These are phyloP conservation scores for Carollia perspicillata DNA, from an alignment of 2,113 vertebrate species.

Conservation along the genomic window DNA sequence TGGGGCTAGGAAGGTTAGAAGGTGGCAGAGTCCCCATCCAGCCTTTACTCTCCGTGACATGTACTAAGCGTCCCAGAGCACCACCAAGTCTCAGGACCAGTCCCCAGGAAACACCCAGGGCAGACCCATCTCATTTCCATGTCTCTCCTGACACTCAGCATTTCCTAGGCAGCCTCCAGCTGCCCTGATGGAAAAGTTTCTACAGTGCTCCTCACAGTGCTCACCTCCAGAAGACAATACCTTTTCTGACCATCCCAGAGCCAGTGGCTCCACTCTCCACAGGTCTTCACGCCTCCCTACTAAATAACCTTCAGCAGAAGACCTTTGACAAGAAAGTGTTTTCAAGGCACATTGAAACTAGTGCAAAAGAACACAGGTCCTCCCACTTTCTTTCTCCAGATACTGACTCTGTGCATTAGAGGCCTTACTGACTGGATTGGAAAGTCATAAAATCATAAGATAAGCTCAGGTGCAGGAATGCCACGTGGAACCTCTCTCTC, in stretches of 20 bases:
- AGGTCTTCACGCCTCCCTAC: neutral
- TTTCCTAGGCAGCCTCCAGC: neutral
- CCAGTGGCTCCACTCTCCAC: neutral
- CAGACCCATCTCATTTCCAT: neutral
- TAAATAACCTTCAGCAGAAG: neutral
- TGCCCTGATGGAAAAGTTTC: neutral
- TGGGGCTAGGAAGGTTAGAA: neutral
- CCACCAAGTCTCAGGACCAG: neutral
- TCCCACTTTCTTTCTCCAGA: neutral
- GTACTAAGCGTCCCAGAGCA: neutral
- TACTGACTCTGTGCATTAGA: neutral
- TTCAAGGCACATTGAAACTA: neutral
- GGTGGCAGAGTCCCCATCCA: neutral
- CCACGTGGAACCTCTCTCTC: neutral
- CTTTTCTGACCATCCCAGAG: neutral
- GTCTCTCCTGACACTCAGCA: neutral
- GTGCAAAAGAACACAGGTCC: neutral
- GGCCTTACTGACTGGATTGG: neutral
- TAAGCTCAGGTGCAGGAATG: neutral
- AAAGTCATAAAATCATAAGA: neutral
- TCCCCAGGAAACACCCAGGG: neutral
- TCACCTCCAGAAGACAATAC: neutral
- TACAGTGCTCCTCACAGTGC: neutral
- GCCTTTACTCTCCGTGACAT: neutral
- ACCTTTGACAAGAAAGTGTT: neutral